Evolutionary conservation across 2,113 vertebrate genomes (phyloP).

Genomic region (Callipepla squamata): DNA sequence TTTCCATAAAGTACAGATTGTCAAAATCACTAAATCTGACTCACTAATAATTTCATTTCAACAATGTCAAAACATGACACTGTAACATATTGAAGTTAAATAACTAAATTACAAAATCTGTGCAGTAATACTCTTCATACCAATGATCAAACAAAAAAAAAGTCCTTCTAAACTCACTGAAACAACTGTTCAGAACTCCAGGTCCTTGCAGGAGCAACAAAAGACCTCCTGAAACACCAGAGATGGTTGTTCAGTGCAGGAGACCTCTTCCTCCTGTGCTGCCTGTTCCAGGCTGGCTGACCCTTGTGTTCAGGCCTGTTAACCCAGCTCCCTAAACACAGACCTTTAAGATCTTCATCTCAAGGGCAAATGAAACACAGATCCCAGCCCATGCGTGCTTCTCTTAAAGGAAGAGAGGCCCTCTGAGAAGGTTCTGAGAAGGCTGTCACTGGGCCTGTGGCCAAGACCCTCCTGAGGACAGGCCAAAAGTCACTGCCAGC

Average conservation of each 20-base stretch:
- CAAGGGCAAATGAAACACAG: not conserved
- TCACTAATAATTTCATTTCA: not conserved
- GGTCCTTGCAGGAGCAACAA: not conserved
- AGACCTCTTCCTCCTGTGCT: not conserved
- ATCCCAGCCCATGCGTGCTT: not conserved
- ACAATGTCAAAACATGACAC: not conserved
- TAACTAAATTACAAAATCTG: not conserved
- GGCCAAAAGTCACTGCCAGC: not conserved
- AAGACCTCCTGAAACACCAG: not conserved
- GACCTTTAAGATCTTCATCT: not conserved
- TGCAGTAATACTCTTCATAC: not conserved
- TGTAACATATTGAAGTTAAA: not conserved
- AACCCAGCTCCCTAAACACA: not conserved
- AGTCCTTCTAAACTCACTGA: not conserved
- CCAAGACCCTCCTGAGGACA: not conserved
- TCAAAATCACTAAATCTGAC: not conserved
- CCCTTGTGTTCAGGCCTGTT: not conserved
- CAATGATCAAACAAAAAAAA: not conserved
- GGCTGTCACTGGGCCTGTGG: not conserved
- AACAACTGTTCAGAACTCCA: not conserved
- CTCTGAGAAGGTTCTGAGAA: not conserved
- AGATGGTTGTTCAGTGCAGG: fast-evolving
- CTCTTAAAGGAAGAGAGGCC: not conserved
- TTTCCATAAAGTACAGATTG: not conserved
- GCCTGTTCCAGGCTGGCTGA: not conserved